A percentile compares a stretch with the other conserved stretches of the same genome.
Evolutionary conservation across 2,797 vertebrate genomes (phyloP).

Genomic region (Rallus crepitans): DNA sequence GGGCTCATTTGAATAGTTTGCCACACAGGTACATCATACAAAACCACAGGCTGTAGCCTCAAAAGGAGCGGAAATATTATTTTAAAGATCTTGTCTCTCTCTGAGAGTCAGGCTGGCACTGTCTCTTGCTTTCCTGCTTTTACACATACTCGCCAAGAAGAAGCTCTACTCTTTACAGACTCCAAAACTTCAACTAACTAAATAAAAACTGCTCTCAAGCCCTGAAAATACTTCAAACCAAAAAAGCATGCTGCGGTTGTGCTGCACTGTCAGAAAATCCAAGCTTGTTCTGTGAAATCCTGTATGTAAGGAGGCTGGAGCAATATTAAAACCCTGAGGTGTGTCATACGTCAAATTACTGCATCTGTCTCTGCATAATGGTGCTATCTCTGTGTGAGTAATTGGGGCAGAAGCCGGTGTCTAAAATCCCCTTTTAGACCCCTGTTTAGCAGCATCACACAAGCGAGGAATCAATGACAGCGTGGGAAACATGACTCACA

Average conservation of each 20-base stretch:
- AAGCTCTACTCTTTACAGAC: neutral
- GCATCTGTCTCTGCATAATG: neutral
- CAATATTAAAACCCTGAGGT: neutral
- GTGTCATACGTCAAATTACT: neutral
- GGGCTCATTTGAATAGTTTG: conserved; percentile 46
- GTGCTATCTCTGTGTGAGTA: conserved; percentile 33
- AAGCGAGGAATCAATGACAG: conserved; percentile 42
- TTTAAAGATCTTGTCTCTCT: conserved; percentile 51
- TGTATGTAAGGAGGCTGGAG: neutral
- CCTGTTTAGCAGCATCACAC: neutral
- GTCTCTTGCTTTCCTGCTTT: conserved; percentile 34
- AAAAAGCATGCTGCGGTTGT: neutral
- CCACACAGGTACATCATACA: conserved; percentile 66
- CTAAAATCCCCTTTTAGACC: conserved; percentile 55
- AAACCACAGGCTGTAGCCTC: conserved; percentile 58
- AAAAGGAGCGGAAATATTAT: conserved; percentile 62
- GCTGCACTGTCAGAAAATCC: neutral
- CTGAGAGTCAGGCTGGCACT: conserved; percentile 19
- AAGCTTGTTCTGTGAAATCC: neutral
- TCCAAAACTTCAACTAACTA: neutral
- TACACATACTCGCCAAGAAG: neutral
- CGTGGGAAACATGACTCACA: conserved; percentile 68
- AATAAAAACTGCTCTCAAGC: neutral
- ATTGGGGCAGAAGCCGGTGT: neutral
- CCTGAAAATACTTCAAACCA: neutral